Conservation (phyloP, 2,888 invertebrate species). For the Tetramorium bicarinatum region DNA sequence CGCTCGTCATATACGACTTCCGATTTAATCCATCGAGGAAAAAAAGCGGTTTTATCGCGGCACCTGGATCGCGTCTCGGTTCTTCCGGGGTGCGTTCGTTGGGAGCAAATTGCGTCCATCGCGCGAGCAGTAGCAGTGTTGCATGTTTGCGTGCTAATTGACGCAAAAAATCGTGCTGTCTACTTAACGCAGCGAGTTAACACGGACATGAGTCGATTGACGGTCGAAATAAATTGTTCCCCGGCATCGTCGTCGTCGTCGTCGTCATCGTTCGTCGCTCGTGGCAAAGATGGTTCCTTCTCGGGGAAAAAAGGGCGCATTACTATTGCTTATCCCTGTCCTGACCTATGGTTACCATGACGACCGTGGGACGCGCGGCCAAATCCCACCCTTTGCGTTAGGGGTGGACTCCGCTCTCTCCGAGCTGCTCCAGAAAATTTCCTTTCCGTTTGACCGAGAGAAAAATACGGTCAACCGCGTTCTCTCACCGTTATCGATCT, state of each 20-base stretch:
- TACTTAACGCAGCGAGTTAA: constrained; percentile 17
- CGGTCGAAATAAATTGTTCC: constrained; percentile 44
- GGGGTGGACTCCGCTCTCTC: constrained; percentile 65
- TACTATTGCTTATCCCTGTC: constrained; percentile 77
- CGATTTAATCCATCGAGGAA: constrained; percentile 56
- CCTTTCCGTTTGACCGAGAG: constrained; percentile 69
- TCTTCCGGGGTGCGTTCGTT: constrained; percentile 64
- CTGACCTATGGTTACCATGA: constrained; percentile 80
- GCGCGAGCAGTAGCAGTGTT: constrained; percentile 52
- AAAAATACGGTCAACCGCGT: constrained; percentile 61
- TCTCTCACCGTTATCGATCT: constrained; percentile 42
- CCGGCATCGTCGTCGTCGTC: constrained; percentile 47
- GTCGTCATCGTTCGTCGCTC: constrained; percentile 65
- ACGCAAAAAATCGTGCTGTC: constrained; percentile 23
- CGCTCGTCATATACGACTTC: constrained; percentile 57
- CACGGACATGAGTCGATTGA: constrained; percentile 4
- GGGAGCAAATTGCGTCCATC: constrained; percentile 69
- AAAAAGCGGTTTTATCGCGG: constrained; percentile 56
- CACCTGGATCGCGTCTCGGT: constrained; percentile 69
- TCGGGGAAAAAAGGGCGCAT: constrained; percentile 75
- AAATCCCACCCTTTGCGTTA: constrained; percentile 76
- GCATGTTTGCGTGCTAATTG: constrained; percentile 29
- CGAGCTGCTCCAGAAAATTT: constrained; percentile 71
- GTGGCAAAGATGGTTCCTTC: constrained; percentile 80
- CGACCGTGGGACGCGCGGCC: constrained; percentile 75